Evolutionary conservation across 2,797 vertebrate genomes (phyloP), one percentile per base, ranked within the genome.

Genomic region (Phoebastria nigripes): DNA sequence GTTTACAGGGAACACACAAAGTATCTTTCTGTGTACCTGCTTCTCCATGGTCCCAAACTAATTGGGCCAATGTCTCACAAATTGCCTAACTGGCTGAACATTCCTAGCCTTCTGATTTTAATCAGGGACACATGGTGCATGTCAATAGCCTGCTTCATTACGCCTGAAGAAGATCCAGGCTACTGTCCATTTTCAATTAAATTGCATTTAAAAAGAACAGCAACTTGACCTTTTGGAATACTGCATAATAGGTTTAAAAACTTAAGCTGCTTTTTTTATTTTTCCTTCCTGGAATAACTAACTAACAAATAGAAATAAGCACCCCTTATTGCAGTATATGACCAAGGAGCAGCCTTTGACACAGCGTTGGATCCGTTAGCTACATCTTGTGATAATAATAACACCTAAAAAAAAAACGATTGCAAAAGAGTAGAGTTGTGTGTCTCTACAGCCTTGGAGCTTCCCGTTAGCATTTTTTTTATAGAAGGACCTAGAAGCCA

Each of bases 91-190:
- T 94, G 94, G 73, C 70, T 95, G 86, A 93, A 93, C 87, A 94
- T 94, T 93, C 95, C 76, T 41, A 76, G 72, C 61, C 62, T 92
- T 86, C 84, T 86, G 84, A 92, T 85, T 96, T 96, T 96, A 96
- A 95, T 94, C 78, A 95, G 83, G 28, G 73, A 73, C 78, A 87
- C 73, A 90, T 80, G 88, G 81, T 84, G 86, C 86, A 82, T 92
- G 94, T 94, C 95, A 97, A 96, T 82, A 95, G 86, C 55, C 52
- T 82, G 44, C 66, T 94, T 96, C 90, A 94, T 94, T 95, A 96
- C 0, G 0, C 47, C 51, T 87, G 74, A 95, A 93, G 90, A 95
- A 90, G 77, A 93, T 90, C 33, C 93, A 95, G 90, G 67, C 77
- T 90, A 84, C 88, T 87, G 83, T 77, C 93, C 61, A 61, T 85